phyloP scores from a whole-genome alignment of 2,797 vertebrate genomes.

The Phyllotis vaccarum region DNA sequence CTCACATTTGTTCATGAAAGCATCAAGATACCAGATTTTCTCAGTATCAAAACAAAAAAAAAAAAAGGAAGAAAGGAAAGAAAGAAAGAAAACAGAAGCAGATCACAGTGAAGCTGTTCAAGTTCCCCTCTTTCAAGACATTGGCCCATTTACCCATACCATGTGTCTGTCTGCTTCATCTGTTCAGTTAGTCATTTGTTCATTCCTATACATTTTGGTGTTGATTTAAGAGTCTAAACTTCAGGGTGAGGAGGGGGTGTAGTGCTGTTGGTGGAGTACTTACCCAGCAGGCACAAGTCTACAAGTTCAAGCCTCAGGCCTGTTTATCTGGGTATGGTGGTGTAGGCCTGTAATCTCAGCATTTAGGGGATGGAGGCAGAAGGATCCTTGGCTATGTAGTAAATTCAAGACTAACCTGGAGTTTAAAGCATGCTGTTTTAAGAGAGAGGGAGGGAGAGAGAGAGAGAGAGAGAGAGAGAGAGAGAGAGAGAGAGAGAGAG shows the following conservation, averaged over 20 bases:
- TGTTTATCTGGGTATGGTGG: not conserved
- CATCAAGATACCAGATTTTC: not conserved
- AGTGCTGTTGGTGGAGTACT: not conserved
- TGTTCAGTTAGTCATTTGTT: too few relatives aligned
- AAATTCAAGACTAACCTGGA: not conserved
- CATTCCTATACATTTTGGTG: not conserved
- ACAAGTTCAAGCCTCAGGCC: not conserved
- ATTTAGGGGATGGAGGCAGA: not conserved
- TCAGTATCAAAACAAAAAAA: too few relatives aligned
- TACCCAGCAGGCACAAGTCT: not conserved
- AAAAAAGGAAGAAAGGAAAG: too few relatives aligned
- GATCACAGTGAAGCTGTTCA: not conserved
- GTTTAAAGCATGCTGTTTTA: not conserved
- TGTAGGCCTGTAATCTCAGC: not conserved
- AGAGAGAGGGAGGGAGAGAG: too few relatives aligned
- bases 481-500: too few relatives aligned
- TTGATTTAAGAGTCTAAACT: not conserved
- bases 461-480: too few relatives aligned
- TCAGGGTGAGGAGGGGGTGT: not conserved
- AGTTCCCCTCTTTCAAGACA: not conserved
- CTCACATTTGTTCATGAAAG: not conserved
- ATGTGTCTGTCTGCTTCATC: not conserved
- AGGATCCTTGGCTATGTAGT: not conserved
- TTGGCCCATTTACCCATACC: not conserved
- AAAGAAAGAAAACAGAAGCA: not conserved